These are phyloP conservation scores for Puntigrus tetrazona DNA, from an alignment of 2,113 vertebrate species.

Conservation along the genomic window DNA sequence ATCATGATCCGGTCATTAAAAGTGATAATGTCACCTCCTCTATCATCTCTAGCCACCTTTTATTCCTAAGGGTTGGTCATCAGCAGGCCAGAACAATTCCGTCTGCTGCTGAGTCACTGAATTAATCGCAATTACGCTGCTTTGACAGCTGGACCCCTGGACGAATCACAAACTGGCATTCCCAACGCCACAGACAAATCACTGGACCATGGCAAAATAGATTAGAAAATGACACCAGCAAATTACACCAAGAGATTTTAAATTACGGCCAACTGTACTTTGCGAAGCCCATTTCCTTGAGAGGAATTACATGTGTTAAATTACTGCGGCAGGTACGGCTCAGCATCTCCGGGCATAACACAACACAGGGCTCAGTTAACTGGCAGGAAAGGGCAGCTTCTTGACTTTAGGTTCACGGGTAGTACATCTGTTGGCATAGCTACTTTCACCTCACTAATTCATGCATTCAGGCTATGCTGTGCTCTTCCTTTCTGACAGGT, in stretches of 20 bases:
- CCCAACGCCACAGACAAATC: background rate
- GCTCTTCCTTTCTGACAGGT: background rate
- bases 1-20: background rate
- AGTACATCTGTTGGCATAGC: conserved; percentile 8
- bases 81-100: background rate
- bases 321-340: background rate
- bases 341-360: background rate
- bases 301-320: background rate
- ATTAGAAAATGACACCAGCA: conserved; percentile 20
- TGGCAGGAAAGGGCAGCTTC: background rate
- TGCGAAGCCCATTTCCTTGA: background rate
- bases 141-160: conserved; percentile 16
- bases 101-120: conserved; percentile 9
- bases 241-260: conserved; percentile 3
- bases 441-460: background rate
- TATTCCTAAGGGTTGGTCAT: conserved; percentile 7
- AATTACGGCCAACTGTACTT: background rate
- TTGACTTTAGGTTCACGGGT: background rate
- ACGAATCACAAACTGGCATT: background rate
- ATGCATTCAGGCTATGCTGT: background rate
- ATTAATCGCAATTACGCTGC: conserved; percentile 10
- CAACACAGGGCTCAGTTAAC: background rate
- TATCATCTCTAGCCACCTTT: background rate
- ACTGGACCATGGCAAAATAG: background rate
- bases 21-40: conserved; percentile 2